These are phyloP conservation scores for Linnaemya tessellans DNA, from an alignment of 2,888 invertebrate species.

Conservation along the genomic window DNA sequence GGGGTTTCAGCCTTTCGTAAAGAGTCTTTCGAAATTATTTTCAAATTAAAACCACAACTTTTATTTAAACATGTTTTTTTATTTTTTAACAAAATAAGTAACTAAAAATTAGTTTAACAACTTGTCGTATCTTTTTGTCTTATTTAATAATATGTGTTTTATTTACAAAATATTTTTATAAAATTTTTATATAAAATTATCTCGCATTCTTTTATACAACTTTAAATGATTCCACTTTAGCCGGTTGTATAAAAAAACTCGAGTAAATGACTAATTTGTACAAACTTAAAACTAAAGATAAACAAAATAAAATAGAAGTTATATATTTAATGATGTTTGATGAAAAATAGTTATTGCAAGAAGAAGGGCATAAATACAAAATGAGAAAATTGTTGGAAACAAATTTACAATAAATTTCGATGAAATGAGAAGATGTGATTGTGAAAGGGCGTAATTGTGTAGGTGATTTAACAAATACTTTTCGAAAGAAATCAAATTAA, in stretches of 20 bases:
- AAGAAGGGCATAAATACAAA: conserved; percentile 15
- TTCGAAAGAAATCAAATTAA: neutral
- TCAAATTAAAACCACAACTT: conserved; percentile 41
- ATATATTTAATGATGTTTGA: neutral
- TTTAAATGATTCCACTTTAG: neutral
- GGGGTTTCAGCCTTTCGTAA: too few relatives aligned
- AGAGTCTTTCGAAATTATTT: neutral
- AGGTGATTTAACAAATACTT: neutral
- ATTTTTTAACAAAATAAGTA: conserved; percentile 54
- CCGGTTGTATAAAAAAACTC: conserved; percentile 13
- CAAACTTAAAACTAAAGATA: conserved; percentile 74
- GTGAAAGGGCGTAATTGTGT: neutral
- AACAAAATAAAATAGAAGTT: conserved; percentile 24
- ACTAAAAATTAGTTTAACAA: conserved; percentile 67
- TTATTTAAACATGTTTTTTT: conserved; percentile 35
- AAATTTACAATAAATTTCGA: neutral
- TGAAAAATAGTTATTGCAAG: conserved; percentile 2
- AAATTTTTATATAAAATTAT: conserved; percentile 58
- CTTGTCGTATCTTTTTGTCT: conserved; percentile 42
- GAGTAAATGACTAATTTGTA: conserved; percentile 80
- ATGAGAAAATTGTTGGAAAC: conserved; percentile 19
- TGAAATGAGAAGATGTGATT: neutral
- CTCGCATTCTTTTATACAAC: conserved; percentile 45
- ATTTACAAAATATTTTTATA: conserved; percentile 65
- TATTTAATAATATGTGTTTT: conserved; percentile 45